phyloP scores from a whole-genome alignment of 2,888 invertebrate genomes.

The Plebejus argus region DNA sequence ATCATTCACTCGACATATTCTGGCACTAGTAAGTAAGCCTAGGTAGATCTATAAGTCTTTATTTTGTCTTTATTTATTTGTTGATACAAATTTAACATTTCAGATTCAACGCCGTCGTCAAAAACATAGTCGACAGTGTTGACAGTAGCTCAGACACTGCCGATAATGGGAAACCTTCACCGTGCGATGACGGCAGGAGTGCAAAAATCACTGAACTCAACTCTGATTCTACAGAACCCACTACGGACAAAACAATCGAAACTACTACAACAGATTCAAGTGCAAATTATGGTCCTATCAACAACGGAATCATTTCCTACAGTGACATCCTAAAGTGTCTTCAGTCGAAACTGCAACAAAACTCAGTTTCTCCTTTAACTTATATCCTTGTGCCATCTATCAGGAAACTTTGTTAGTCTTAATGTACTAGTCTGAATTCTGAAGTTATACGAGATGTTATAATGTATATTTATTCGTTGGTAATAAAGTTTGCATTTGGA shows the following conservation, averaged over 20 bases:
- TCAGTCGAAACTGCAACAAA: constrained; percentile 53
- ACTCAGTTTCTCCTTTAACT: constrained; percentile 58
- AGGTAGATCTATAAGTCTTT: too few species aligned
- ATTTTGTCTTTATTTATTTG: background rate
- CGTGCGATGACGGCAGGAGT: constrained; percentile 55
- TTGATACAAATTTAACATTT: constrained; percentile 4
- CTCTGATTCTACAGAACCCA: constrained; percentile 24
- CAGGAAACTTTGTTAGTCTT: constrained; percentile 44
- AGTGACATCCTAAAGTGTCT: constrained; percentile 64
- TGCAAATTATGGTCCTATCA: background rate
- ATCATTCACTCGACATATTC: too few species aligned
- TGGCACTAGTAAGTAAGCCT: too few species aligned
- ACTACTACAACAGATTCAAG: constrained; percentile 2
- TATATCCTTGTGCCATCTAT: constrained; percentile 62
- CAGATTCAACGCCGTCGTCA: constrained; percentile 72
- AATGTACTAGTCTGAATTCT: background rate
- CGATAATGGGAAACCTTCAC: constrained; percentile 37
- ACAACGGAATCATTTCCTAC: constrained; percentile 50
- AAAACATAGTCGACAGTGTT: constrained; percentile 50
- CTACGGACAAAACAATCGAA: constrained; percentile 16
- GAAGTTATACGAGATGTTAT: background rate
- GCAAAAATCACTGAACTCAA: constrained; percentile 51
- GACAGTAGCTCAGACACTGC: constrained; percentile 30
- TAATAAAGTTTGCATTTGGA: constrained; percentile 4
- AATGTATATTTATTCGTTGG: constrained; percentile 8